Percentiles rank a stretch among this genome's conserved stretches.
Conservation (phyloP, 92 coral and sea anemone species). For the Porites lobata region DNA sequence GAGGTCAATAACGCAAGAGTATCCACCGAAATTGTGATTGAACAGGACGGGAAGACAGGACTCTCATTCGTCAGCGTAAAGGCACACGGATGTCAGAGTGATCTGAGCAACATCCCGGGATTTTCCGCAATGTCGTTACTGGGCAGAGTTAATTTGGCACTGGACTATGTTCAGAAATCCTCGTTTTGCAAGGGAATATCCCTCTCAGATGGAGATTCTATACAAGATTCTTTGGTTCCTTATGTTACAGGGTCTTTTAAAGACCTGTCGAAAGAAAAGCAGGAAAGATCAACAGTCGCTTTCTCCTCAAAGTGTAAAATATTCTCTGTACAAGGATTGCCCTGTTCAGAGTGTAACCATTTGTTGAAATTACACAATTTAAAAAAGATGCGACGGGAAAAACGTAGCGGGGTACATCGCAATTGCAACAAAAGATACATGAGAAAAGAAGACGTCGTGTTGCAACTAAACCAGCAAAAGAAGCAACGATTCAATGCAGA, state of each 20-base stretch:
- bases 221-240: background rate
- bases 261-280: no score
- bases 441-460: no score
- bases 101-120: background rate
- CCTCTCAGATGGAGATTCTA: background rate
- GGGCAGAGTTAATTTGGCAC: background rate
- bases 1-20: background rate
- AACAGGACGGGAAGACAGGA: background rate
- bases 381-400: no score
- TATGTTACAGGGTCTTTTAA: background rate
- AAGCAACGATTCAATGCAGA: no score
- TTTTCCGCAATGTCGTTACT: background rate
- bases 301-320: no score
- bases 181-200: background rate
- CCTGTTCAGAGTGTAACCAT: no score
- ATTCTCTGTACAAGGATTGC: no score
- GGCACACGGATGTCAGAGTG: slow-evolving; percentile 1
- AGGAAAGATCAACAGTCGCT: no score
- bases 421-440: slow-evolving; percentile 8
- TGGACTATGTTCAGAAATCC: background rate
- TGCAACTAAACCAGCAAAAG: no score
- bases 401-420: background rate
- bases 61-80: background rate
- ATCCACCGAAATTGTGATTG: background rate
- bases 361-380: no score